Conservation (phyloP, 2,888 invertebrate species). For the Erpobdella octoculata region DNA sequence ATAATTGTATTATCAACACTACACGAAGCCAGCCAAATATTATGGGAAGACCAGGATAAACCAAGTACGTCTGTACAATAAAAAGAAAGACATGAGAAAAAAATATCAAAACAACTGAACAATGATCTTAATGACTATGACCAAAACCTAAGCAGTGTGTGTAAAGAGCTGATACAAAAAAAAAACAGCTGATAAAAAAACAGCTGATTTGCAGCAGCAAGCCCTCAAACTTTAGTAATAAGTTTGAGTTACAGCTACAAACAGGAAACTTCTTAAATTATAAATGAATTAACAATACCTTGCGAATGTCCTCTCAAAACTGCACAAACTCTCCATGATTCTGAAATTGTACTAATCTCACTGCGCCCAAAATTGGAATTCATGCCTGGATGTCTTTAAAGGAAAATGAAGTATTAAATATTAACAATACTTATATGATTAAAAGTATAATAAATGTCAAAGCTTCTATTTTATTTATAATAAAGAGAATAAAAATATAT, state of each 20-base stretch:
- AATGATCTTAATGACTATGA: constrained; percentile 3
- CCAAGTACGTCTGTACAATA: constrained; percentile 71
- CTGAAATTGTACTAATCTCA: constrained; percentile 58
- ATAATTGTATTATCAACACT: constrained; percentile 96
- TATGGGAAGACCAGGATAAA: constrained; percentile 89
- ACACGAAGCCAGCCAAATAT: constrained; percentile 86
- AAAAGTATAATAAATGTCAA: background rate
- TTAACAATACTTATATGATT: background rate
- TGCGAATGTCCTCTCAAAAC: constrained; percentile 83
- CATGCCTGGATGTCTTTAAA: background rate
- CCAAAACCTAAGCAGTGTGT: background rate
- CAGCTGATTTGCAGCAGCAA: too few species aligned
- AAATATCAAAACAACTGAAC: background rate
- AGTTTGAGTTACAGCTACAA: background rate
- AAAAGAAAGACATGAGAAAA: background rate
- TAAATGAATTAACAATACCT: constrained; percentile 44
- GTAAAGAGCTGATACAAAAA: background rate
- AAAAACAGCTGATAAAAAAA: too few species aligned
- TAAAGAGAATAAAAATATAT: background rate
- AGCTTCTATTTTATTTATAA: background rate
- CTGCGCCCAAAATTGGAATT: constrained; percentile 19
- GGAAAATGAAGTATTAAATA: background rate
- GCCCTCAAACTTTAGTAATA: too few species aligned
- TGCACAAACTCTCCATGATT: constrained; percentile 82
- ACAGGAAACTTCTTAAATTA: too few species aligned